These are phyloP conservation scores for Macrobrachium rosenbergii DNA, from an alignment of 1,140 invertebrate genomes.

Conservation along the genomic window DNA sequence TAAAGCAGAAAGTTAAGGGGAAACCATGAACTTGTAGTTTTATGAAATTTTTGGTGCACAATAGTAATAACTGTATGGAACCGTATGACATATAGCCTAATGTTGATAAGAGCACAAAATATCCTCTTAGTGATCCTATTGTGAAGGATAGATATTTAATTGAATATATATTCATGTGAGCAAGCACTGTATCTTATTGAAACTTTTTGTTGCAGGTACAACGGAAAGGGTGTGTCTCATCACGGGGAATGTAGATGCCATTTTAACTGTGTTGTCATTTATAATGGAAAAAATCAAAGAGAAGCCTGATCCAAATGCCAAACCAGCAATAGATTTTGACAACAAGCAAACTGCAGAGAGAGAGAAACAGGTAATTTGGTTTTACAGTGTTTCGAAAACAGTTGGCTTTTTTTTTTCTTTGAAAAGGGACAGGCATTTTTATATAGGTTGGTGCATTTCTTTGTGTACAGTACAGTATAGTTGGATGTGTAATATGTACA, in stretches of 20 bases:
- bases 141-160: too few species aligned
- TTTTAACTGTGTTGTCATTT: constrained; percentile 93
- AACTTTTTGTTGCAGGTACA: constrained; percentile 81
- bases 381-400: neutral
- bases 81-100: too few species aligned
- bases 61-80: too few species aligned
- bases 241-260: constrained; percentile 92
- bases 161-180: too few species aligned
- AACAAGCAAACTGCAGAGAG: constrained; percentile 73
- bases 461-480: neutral
- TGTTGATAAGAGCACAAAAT: too few species aligned
- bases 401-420: neutral
- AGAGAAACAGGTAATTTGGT: constrained; percentile 74
- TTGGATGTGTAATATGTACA: too few species aligned
- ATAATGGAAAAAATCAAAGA: constrained; percentile 99
- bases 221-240: constrained; percentile 97
- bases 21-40: too few species aligned
- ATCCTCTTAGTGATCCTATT: too few species aligned
- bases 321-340: constrained; percentile 77
- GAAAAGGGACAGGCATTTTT: too few species aligned
- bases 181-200: neutral
- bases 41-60: too few species aligned
- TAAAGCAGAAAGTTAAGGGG: too few species aligned
- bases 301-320: constrained; percentile 91
- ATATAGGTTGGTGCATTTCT: neutral